Conservation (phyloP, 2,113 vertebrate species). For the Aphelocoma coerulescens region DNA sequence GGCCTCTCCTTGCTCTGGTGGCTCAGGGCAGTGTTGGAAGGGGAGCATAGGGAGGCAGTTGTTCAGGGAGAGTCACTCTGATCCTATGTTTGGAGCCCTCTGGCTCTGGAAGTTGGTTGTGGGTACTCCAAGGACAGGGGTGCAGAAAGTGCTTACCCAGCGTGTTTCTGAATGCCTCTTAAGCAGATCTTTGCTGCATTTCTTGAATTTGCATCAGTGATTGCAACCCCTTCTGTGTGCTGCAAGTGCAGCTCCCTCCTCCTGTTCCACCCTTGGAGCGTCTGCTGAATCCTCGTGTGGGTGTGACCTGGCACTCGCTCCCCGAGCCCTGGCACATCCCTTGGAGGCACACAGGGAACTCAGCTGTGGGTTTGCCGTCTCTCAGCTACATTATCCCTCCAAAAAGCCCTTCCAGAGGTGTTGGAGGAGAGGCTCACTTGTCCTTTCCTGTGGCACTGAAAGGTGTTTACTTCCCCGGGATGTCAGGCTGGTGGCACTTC, state of each 20-base stretch:
- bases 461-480: not conserved
- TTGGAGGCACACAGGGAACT: not conserved
- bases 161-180: accelerated
- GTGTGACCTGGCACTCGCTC: not conserved
- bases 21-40: not conserved
- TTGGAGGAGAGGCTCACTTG: not conserved
- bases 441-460: not conserved
- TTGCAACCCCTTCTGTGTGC: accelerated
- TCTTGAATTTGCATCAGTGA: not conserved
- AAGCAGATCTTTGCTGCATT: not conserved
- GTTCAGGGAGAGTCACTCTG: not conserved
- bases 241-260: not conserved
- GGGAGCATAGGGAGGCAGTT: accelerated
- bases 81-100: accelerated
- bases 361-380: not conserved
- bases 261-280: not conserved
- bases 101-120: not conserved
- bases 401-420: not conserved
- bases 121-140: not conserved
- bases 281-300: not conserved
- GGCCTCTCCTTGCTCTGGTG: not conserved
- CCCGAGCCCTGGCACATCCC: not conserved
- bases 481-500: not conserved
- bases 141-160: not conserved
- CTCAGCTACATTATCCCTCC: not conserved